Conservation (phyloP, 2,888 invertebrate genomes). For the Patella depressa region DNA sequence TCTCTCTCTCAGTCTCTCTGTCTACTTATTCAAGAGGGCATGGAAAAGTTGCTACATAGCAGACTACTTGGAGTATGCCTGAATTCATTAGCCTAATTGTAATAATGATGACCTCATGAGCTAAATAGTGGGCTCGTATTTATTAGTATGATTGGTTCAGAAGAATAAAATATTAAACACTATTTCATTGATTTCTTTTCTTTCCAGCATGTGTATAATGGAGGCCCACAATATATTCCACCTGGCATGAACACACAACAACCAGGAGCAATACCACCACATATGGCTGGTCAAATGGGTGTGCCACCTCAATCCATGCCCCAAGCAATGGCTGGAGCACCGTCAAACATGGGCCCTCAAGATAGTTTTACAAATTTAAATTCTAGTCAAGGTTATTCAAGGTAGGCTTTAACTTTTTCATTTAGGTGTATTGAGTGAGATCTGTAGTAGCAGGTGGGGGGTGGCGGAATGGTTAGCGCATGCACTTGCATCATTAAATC, state of each 20-base stretch:
- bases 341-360: background rate
- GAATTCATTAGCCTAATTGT: too few species aligned
- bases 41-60: too few species aligned
- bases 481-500: too few species aligned
- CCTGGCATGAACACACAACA: background rate
- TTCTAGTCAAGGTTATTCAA: slow-evolving; percentile 9
- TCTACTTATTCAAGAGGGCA: too few species aligned
- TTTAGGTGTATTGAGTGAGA: background rate
- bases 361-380: background rate
- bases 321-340: background rate
- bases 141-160: too few species aligned
- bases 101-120: too few species aligned
- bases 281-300: slow-evolving; percentile 5
- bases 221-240: background rate
- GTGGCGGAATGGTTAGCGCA: too few species aligned
- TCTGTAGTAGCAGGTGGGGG: too few species aligned
- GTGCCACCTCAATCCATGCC: slow-evolving; percentile 5
- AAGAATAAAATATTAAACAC: too few species aligned
- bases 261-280: background rate
- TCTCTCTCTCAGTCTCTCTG: too few species aligned
- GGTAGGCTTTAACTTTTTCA: background rate
- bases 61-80: too few species aligned
- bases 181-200: background rate
- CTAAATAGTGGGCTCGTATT: too few species aligned
- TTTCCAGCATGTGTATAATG: background rate